A percentile compares a stretch with the other conserved stretches of the same genome.
Evolutionary conservation across 2,888 invertebrate genomes (phyloP).

Genomic region (Sesamia inferens): DNA sequence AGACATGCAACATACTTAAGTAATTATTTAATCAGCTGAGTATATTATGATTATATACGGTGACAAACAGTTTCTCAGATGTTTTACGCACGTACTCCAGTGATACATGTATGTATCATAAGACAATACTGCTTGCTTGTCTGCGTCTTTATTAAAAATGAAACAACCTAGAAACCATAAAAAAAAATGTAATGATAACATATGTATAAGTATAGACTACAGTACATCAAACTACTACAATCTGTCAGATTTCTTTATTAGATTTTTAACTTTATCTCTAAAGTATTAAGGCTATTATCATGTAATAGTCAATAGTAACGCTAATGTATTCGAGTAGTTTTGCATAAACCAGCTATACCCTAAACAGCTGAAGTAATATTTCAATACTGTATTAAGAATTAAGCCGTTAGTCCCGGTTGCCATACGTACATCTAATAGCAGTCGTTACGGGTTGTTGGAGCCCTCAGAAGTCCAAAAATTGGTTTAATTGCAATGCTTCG

Average conservation of each 20-base stretch:
- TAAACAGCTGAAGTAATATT: slow-evolving; percentile 41
- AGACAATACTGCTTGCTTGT: slow-evolving; percentile 18
- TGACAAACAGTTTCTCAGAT: slow-evolving; percentile 24
- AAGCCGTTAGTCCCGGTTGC: no score
- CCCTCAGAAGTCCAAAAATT: no score
- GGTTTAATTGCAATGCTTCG: no score
- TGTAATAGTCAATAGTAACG: no score
- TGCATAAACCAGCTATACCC: slow-evolving; percentile 31
- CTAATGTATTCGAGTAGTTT: slow-evolving; percentile 3
- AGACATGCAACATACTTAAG: neutral
- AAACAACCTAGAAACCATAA: neutral
- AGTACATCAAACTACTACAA: no score
- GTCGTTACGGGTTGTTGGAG: no score
- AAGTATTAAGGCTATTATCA: no score
- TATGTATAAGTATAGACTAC: no score
- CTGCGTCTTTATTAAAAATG: slow-evolving; percentile 8
- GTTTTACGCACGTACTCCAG: slow-evolving; percentile 19
- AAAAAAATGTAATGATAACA: neutral
- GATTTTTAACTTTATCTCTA: no score
- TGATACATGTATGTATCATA: slow-evolving; percentile 14
- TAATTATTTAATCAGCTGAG: slow-evolving; percentile 21
- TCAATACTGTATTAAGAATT: slow-evolving; percentile 5
- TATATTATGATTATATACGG: slow-evolving; percentile 6
- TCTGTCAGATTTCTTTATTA: no score
- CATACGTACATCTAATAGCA: no score